Evolutionary conservation across 2,113 vertebrate species (phyloP).

Genomic region (Aphyosemion australe): DNA sequence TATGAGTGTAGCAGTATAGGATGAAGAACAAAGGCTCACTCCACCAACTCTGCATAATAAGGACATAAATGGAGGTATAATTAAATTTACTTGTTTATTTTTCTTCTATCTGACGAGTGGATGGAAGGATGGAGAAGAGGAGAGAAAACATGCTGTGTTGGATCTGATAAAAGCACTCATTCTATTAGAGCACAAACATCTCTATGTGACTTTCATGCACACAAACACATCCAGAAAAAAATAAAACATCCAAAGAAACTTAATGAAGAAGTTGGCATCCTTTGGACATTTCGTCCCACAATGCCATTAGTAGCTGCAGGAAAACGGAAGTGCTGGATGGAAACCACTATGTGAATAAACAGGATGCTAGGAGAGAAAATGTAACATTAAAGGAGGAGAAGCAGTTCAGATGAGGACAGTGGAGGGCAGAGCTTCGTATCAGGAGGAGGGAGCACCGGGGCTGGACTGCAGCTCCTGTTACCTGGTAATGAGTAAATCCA

Average conservation of each 20-base stretch:
- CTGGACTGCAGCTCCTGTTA: conserved; percentile 44
- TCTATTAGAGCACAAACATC: conserved; percentile 37
- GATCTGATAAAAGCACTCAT: conserved; percentile 37
- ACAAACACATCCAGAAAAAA: background rate
- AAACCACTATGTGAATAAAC: background rate
- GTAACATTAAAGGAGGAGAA: too few species aligned
- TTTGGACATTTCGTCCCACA: conserved; percentile 13
- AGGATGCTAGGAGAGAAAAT: background rate
- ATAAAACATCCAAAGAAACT: background rate
- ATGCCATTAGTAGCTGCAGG: conserved; percentile 12
- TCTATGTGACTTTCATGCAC: conserved; percentile 1
- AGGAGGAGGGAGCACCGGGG: conserved; percentile 12
- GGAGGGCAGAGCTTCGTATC: too few species aligned
- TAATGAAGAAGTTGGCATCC: conserved; percentile 4
- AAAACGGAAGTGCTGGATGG: background rate
- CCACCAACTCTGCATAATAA: too few species aligned
- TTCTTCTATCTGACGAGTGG: background rate
- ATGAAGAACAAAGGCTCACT: too few species aligned
- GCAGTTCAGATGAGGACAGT: too few species aligned
- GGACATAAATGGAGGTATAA: too few species aligned
- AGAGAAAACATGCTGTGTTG: conserved; percentile 9
- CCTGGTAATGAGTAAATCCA: conserved; percentile 42
- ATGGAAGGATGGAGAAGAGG: background rate
- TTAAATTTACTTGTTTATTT: too few species aligned
- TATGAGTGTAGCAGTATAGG: too few species aligned